phyloP scores from a whole-genome alignment of 2,797 vertebrate species.

The Dryobates pubescens region DNA sequence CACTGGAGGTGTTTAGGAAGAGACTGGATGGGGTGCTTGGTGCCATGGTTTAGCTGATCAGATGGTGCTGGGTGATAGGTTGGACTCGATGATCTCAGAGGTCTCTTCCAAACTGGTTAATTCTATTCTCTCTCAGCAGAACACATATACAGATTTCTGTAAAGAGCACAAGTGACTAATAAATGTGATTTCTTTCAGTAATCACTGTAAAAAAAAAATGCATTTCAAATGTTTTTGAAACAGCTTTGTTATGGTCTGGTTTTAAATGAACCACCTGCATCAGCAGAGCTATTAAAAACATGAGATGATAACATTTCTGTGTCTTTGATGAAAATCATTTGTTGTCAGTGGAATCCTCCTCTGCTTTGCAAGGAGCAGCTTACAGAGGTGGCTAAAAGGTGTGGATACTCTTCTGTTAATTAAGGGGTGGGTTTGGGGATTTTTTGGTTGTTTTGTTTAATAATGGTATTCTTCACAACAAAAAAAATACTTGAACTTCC shows the following conservation, averaged over 20 bases:
- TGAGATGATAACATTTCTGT: neutral
- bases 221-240: neutral
- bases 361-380: neutral
- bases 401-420: neutral
- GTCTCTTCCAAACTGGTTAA: too few relatives aligned
- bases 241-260: neutral
- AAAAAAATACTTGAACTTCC: neutral
- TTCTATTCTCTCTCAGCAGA: neutral
- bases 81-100: too few relatives aligned
- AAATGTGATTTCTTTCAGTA: neutral
- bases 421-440: neutral
- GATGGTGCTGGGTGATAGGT: too few relatives aligned
- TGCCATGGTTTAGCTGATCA: too few relatives aligned
- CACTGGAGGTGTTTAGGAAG: too few relatives aligned
- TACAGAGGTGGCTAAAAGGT: neutral
- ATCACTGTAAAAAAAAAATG: neutral
- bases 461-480: neutral
- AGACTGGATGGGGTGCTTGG: too few relatives aligned
- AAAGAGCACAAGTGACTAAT: neutral
- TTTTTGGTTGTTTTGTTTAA: neutral
- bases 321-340: neutral
- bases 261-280: neutral
- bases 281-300: neutral
- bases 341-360: neutral
- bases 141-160: neutral